Evolutionary conservation across 2,888 invertebrate genomes (phyloP), one percentile per base, ranked within the genome.

Genomic region (Macrosiphum euphorbiae): DNA sequence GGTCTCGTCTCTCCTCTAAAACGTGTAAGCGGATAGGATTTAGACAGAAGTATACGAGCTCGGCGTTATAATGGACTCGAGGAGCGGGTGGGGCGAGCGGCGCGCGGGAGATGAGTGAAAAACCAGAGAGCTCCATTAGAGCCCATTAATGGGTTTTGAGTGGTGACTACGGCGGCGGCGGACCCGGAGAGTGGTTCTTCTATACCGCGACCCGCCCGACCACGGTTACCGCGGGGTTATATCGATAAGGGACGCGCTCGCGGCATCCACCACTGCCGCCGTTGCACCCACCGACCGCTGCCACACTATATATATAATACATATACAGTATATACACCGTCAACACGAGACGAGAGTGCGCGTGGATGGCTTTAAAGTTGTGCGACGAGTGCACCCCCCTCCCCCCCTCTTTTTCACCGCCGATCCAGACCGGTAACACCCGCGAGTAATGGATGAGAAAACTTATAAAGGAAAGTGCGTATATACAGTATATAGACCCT

Each of bases 111-210:
- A 94, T 86, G 91, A 94, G 92, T 89, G 92, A 94, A 92, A 94
- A 94, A 94, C 91, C 94, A 94, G 93, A 92, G 94, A 94, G 92
- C 94, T 94, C 94, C 94, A 94, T 94, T 94, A 94, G 94, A 91
- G 94, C 94, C 94, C 94, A 94, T 94, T 94, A 94, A 94, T 94
- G 94, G 94, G 91, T 94, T 94, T 94, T 94, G 94, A 94, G 94
- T 94, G 94, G 94, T 94, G 93, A 93, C 93, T 92, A 88, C 92
- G 90, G 20, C 90, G 90, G 92, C 61, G 87, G 92, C 89, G 58
- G 93, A 93, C 89, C 47, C 78, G 58, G 89, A 93, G 93, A 93
- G 93, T 90, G 93, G 89, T 89, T 85, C 89, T 58, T 24, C 93
- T 35, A 44, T 47, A 44, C 61, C 91, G 58, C 89, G 35, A 41